Evolutionary conservation across 2,888 invertebrate species (phyloP).

Genomic region (Thyatira batis): DNA sequence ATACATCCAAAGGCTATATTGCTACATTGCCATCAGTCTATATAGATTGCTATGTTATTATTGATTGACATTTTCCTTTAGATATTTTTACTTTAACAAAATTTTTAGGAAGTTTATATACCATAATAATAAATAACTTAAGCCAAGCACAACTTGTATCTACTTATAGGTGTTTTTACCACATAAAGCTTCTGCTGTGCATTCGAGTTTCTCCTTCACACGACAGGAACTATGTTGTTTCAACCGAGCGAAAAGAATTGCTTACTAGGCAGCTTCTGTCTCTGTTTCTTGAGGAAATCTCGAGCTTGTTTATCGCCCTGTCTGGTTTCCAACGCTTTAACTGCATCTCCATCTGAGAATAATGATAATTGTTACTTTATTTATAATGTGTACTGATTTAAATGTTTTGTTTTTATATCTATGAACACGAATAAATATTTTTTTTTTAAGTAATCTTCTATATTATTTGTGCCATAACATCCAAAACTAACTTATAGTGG

Average conservation of each 20-base stretch:
- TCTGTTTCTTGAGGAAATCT: slow-evolving; percentile 93
- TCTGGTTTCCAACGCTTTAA: slow-evolving; percentile 90
- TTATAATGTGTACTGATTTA: neutral
- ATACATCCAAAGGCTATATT: neutral
- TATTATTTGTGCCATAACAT: too few relatives aligned
- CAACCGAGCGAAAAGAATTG: slow-evolving; percentile 74
- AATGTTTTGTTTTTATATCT: slow-evolving; percentile 3
- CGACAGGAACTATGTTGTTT: slow-evolving; percentile 20
- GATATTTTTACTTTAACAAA: neutral
- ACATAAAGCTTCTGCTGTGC: slow-evolving; percentile 26
- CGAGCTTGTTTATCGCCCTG: slow-evolving; percentile 94
- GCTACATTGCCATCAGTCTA: slow-evolving; percentile 1
- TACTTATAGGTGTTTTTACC: slow-evolving; percentile 20
- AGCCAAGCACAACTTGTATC: slow-evolving; percentile 12
- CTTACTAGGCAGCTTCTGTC: slow-evolving; percentile 81
- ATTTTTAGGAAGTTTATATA: neutral
- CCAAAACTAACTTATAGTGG: too few relatives aligned
- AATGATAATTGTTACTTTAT: slow-evolving; percentile 9
- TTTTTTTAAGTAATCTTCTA: too few relatives aligned
- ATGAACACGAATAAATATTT: too few relatives aligned
- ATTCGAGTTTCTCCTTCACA: slow-evolving; percentile 15
- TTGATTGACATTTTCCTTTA: neutral
- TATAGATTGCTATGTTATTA: neutral
- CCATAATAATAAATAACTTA: slow-evolving; percentile 1
- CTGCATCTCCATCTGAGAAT: slow-evolving; percentile 84